A percentile compares a stretch with the other conserved stretches of the same genome.
phyloP scores from a whole-genome alignment of 2,888 invertebrate species.

The Agrochola macilenta region DNA sequence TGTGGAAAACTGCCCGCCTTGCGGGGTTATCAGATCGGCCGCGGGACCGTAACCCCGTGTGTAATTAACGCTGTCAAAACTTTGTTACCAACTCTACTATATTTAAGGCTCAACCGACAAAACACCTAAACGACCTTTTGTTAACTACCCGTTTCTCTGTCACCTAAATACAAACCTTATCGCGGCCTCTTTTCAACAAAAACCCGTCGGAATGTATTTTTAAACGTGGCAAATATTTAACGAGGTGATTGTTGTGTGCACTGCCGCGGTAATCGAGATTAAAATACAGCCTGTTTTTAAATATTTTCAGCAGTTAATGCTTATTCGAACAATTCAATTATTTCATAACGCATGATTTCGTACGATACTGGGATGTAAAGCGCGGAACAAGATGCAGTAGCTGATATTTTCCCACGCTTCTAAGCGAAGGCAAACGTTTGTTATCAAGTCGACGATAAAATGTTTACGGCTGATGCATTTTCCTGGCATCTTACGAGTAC shows the following conservation, averaged over 20 bases:
- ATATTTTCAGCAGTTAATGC: slow-evolving; percentile 50
- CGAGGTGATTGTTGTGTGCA: slow-evolving; percentile 33
- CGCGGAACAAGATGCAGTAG: slow-evolving; percentile 10
- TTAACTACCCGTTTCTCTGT: slow-evolving; percentile 35
- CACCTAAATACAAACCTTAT: slow-evolving; percentile 33
- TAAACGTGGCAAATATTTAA: slow-evolving; percentile 29
- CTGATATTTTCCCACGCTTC: slow-evolving; percentile 34
- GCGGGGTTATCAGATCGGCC: slow-evolving; percentile 49
- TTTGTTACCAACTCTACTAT: slow-evolving; percentile 50
- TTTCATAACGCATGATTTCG: slow-evolving; percentile 24
- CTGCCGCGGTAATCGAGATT: slow-evolving; percentile 38
- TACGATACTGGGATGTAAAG: slow-evolving; percentile 1
- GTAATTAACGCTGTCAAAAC: slow-evolving; percentile 61
- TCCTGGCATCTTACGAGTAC: slow-evolving; percentile 28
- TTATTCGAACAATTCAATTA: slow-evolving; percentile 46
- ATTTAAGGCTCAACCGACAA: slow-evolving; percentile 38
- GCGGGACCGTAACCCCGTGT: slow-evolving; percentile 33
- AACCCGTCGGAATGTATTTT: slow-evolving; percentile 9
- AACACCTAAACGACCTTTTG: slow-evolving; percentile 47
- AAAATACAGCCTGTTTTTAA: slow-evolving; percentile 49
- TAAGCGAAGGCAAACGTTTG: slow-evolving; percentile 31
- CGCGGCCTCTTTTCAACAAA: slow-evolving; percentile 12
- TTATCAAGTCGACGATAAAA: slow-evolving; percentile 50
- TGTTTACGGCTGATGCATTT: slow-evolving; percentile 52
- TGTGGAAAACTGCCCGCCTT: slow-evolving; percentile 42